phyloP scores from a whole-genome alignment of 2,797 vertebrate genomes.

The Serranus cabrilla region DNA sequence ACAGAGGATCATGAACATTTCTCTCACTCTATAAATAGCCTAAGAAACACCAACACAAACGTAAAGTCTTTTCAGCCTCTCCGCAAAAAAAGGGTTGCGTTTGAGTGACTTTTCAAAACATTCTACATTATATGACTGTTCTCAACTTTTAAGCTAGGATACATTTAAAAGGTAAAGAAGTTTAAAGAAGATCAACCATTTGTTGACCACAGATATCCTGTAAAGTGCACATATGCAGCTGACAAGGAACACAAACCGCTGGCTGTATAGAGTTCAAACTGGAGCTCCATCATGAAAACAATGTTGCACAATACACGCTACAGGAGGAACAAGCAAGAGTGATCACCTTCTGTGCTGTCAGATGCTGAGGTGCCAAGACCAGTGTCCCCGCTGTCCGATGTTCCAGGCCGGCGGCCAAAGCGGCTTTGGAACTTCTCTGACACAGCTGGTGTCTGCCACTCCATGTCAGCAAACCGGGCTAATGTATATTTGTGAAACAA shows the following conservation, averaged over 20 bases:
- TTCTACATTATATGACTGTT: not conserved
- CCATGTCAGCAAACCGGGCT: slow-evolving; percentile 84
- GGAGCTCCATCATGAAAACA: slow-evolving; percentile 19
- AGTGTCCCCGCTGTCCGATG: slow-evolving; percentile 87
- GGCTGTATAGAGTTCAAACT: not conserved
- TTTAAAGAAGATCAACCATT: slow-evolving; percentile 2
- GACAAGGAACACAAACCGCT: not conserved
- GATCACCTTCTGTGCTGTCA: slow-evolving; percentile 92
- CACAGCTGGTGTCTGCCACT: slow-evolving; percentile 92
- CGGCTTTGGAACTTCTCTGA: slow-evolving; percentile 90
- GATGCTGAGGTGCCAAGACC: slow-evolving; percentile 89
- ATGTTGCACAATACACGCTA: slow-evolving; percentile 46
- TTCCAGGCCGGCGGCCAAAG: slow-evolving; percentile 85
- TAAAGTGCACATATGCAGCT: not conserved
- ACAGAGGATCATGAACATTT: slow-evolving; percentile 48
- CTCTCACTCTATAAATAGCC: slow-evolving; percentile 64
- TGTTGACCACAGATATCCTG: not conserved
- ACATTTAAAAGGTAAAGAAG: not conserved
- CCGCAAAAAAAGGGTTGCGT: not conserved
- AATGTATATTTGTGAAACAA: slow-evolving; percentile 43
- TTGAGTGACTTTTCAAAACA: not conserved
- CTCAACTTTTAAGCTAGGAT: not conserved
- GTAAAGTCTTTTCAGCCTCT: slow-evolving; percentile 25
- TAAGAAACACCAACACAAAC: slow-evolving; percentile 48
- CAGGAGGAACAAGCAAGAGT: slow-evolving; percentile 48